These are phyloP conservation scores for Micrasema minimum DNA, from an alignment of 1,140 invertebrate genomes.

Conservation along the genomic window DNA sequence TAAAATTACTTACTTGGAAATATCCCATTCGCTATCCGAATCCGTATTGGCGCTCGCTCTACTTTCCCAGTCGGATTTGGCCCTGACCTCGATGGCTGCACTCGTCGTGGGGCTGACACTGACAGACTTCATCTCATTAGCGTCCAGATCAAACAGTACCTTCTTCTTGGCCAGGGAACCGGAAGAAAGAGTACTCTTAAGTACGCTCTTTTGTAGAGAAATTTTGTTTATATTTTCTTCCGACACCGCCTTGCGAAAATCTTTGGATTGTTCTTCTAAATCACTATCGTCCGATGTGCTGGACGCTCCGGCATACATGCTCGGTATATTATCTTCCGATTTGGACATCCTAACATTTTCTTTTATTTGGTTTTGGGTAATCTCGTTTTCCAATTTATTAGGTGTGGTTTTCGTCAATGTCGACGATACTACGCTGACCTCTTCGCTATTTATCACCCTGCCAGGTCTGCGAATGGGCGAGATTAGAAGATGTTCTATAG, in stretches of 20 bases:
- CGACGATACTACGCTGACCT: slow-evolving; percentile 18
- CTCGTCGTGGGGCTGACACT: slow-evolving; percentile 63
- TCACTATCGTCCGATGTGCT: slow-evolving; percentile 19
- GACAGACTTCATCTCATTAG: slow-evolving; percentile 65
- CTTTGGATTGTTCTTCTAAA: slow-evolving; percentile 46
- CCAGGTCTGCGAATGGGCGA: slow-evolving; percentile 57
- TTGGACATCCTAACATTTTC: slow-evolving; percentile 32
- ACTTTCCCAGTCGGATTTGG: slow-evolving; percentile 58
- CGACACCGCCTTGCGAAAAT: slow-evolving; percentile 52
- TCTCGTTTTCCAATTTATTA: slow-evolving; percentile 4
- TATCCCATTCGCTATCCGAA: slow-evolving; percentile 65
- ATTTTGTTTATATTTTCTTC: slow-evolving; percentile 57
- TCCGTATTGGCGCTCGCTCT: slow-evolving; percentile 56
- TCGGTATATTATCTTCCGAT: slow-evolving; percentile 37
- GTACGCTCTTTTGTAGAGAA: slow-evolving; percentile 64
- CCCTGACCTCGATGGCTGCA: slow-evolving; percentile 59
- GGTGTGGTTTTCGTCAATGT: slow-evolving; percentile 18
- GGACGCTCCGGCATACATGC: slow-evolving; percentile 37
- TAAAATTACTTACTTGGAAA: slow-evolving; percentile 68
- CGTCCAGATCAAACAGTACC: slow-evolving; percentile 70
- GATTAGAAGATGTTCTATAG: slow-evolving; percentile 24
- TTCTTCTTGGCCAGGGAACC: slow-evolving; percentile 69
- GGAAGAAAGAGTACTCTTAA: slow-evolving; percentile 67
- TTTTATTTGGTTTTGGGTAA: neutral
- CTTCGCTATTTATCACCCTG: slow-evolving; percentile 5